Base-by-base conservation (phyloP, 2,888 invertebrate genomes). In the Digitonthophagus gazella region DNA sequence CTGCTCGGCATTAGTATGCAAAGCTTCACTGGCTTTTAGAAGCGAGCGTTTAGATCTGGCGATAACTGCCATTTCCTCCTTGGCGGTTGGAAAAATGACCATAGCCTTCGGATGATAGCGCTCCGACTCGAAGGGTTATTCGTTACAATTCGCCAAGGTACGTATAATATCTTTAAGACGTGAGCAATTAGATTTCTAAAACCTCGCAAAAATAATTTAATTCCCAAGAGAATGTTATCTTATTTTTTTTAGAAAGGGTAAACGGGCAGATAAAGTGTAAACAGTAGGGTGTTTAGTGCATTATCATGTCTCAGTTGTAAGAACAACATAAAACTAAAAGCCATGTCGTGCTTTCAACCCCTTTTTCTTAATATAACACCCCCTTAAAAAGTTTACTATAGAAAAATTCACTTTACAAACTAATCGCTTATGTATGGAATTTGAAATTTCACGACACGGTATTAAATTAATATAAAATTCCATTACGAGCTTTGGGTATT, bases 61-160 rank as follows among this genome's bases (percentile, higher is more conserved):
- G 77, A 78, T 79, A 78, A 77, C 78, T 79, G 75, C 76, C 75
- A 76, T 77, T 76, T 76, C 74, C 74, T 74, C 74, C 74, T 74
- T 76, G 72, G 75, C 75, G 76, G 75, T 76, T 70, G 72, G 76
- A 76, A 77, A 78, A 78, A 76, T 76, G 76, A 76, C 73, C 28
- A 44, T 44, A 44, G 28, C 28, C 28, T 6, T 44, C 28, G 28
- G 28, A 44, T 44, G 28, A 44, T 44, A 44, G 11, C 28, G 28
- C n/a, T n/a, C n/a, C n/a, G n/a, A n/a, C n/a, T n/a, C n/a, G n/a
- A n/a, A n/a, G n/a, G 28, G 28, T 44, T 44, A 11, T 44, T 44
- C 28, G 28, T 44, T 44, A 44, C 28, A 44, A 44, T 44, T 44
- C 28, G 28, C 28, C 28, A 44, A 44, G 8, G 28, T 44, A 44